These are phyloP conservation scores for Drosophila subpulchrella DNA, from an alignment of 1,140 invertebrate genomes.

Conservation along the genomic window DNA sequence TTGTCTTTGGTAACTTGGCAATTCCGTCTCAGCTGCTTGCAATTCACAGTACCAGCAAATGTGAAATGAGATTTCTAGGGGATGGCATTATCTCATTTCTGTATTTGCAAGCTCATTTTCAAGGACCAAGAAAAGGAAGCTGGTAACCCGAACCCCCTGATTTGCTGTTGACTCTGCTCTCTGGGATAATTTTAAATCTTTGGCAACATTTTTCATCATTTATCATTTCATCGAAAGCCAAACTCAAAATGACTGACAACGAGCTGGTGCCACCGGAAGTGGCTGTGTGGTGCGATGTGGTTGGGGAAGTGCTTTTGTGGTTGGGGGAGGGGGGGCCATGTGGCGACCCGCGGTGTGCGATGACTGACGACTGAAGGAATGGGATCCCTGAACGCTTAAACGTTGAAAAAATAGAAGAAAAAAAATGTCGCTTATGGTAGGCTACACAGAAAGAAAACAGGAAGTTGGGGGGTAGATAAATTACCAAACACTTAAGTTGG, in stretches of 20 bases:
- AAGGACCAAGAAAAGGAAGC: conserved; percentile 5
- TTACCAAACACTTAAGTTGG: conserved; percentile 84
- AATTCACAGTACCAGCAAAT: conserved; percentile 17
- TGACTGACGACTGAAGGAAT: conserved; percentile 62
- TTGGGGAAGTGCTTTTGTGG: conserved; percentile 36
- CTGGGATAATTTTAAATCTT: conserved; percentile 81
- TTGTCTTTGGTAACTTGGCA: conserved; percentile 19
- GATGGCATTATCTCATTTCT: conserved; percentile 16
- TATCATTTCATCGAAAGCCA: conserved; percentile 84
- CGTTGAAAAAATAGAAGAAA: conserved; percentile 22
- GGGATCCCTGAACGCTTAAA: conserved; percentile 36
- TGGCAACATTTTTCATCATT: conserved; percentile 84
- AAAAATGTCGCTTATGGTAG: conserved; percentile 63
- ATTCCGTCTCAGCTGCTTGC: conserved; percentile 40
- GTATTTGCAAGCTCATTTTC: conserved; percentile 75
- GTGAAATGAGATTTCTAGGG: conserved; percentile 1
- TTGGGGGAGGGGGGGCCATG: conserved; percentile 4
- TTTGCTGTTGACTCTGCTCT: conserved; percentile 72
- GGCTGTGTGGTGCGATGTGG: conserved; percentile 10
- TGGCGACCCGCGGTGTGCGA: conserved; percentile 52
- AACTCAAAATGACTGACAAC: conserved; percentile 83
- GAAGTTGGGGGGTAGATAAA: conserved; percentile 68
- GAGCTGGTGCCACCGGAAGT: conserved; percentile 63
- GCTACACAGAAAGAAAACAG: conserved; percentile 28
- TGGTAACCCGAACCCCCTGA: conserved; percentile 16